Evolutionary conservation across 2,113 vertebrate genomes (phyloP).

Genomic region (Apteryx mantelli): DNA sequence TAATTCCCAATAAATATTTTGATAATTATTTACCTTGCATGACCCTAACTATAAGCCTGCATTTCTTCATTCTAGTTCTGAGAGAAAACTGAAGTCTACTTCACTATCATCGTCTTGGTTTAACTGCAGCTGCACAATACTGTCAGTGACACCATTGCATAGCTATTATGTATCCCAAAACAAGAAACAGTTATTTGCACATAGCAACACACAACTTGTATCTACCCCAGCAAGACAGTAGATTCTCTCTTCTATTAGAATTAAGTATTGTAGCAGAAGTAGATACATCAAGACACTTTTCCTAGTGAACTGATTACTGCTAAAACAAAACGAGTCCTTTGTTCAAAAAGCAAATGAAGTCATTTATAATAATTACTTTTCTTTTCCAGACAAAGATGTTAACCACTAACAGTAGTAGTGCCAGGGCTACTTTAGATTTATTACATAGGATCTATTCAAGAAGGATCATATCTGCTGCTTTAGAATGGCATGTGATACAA

Average conservation of each 20-base stretch:
- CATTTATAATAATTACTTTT: neutral
- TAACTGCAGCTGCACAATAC: neutral
- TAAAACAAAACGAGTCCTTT: neutral
- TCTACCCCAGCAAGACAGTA: neutral
- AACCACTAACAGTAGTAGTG: neutral
- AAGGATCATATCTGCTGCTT: neutral
- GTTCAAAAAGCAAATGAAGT: neutral
- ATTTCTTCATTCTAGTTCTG: neutral
- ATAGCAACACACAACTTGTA: neutral
- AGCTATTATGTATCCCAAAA: neutral
- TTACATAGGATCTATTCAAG: neutral
- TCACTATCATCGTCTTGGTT: neutral
- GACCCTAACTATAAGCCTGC: neutral
- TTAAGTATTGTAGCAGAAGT: neutral
- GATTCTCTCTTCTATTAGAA: neutral
- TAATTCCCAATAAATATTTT: constrained; percentile 69
- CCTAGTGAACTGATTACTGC: neutral
- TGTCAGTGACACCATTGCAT: neutral
- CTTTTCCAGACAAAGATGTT: neutral
- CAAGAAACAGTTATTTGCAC: neutral
- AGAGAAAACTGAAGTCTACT: neutral
- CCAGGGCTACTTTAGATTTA: neutral
- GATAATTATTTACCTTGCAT: neutral
- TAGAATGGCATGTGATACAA: neutral
- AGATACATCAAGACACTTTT: neutral